Conservation (phyloP, 1,140 invertebrate species). For the Gryon sp. region DNA sequence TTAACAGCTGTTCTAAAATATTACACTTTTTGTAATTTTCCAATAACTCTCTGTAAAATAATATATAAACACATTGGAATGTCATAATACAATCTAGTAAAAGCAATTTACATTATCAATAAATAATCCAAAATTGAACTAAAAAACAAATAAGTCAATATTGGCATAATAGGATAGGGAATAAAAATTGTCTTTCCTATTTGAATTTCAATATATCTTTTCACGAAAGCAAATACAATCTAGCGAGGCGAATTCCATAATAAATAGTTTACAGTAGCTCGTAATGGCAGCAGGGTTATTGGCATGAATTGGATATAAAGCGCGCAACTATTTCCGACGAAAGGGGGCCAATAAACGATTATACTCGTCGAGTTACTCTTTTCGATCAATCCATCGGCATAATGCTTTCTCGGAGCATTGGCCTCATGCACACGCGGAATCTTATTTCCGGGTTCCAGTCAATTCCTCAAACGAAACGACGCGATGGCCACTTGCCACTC, state of each 20-base stretch:
- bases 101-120: no score
- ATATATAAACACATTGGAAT: no score
- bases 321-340: constrained; percentile 44
- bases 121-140: no score
- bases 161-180: no score
- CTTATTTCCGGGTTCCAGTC: constrained; percentile 73
- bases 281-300: constrained; percentile 49
- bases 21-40: no score
- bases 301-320: constrained; percentile 49
- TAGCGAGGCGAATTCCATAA: constrained; percentile 33
- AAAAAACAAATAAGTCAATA: no score
- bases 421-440: constrained; percentile 55
- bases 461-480: constrained; percentile 72
- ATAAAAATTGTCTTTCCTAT: no score
- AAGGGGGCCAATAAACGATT: constrained; percentile 61
- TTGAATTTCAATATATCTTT: constrained; percentile 16
- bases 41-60: no score
- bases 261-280: constrained; percentile 48
- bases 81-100: no score
- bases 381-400: constrained; percentile 53
- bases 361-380: constrained; percentile 34
- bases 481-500: constrained; percentile 50
- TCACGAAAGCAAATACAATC: constrained; percentile 11
- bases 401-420: constrained; percentile 40
- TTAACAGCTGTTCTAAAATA: no score